A percentile compares a stretch with the other conserved stretches of the same genome.
phyloP scores from a whole-genome alignment of 2,113 vertebrate genomes.

The Nyctibius bracteatus region DNA sequence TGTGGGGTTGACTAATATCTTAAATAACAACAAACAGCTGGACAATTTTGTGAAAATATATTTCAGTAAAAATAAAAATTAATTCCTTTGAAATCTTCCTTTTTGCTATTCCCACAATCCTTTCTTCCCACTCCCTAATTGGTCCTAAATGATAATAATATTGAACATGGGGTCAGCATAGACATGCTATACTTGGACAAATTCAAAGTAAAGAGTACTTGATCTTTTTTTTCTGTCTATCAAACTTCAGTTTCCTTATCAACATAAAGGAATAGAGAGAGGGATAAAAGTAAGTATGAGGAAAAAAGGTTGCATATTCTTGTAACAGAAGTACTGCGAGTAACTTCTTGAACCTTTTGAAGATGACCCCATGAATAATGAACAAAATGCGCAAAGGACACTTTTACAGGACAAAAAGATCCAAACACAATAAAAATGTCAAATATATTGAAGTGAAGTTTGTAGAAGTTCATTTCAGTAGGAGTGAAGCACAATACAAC shows the following conservation, averaged over 20 bases:
- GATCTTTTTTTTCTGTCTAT: not conserved
- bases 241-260: conserved; percentile 21
- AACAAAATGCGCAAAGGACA: conserved; percentile 16
- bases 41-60: not conserved
- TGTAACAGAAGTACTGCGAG: not conserved
- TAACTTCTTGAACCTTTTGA: conserved; percentile 23
- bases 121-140: not conserved
- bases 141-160: not conserved
- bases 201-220: not conserved
- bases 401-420: conserved; percentile 36
- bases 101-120: not conserved
- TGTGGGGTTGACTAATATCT: not conserved
- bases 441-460: not conserved
- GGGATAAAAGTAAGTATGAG: not conserved
- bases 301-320: not conserved
- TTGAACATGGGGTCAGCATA: not conserved
- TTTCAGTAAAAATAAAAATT: not conserved
- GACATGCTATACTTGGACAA: conserved; percentile 9
- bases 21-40: not conserved
- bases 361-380: conserved; percentile 34
- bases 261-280: not conserved
- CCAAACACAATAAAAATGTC: conserved; percentile 43
- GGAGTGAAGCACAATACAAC: not conserved
- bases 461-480: conserved; percentile 22
- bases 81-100: not conserved